A percentile compares a stretch with the other conserved stretches of the same genome.
Conservation (phyloP, 2,113 vertebrate species). For the Holacanthus passer region DNA sequence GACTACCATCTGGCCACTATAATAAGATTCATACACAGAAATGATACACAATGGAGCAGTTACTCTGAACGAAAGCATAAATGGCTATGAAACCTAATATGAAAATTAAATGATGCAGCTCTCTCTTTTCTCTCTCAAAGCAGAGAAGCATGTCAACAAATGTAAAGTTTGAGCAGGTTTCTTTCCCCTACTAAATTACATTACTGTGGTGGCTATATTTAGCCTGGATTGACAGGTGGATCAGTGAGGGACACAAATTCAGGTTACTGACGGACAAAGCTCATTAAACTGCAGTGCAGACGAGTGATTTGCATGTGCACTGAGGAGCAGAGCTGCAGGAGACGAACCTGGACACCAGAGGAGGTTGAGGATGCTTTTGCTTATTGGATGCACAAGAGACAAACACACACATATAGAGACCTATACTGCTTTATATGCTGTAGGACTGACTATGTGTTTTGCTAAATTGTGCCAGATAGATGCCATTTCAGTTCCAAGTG, state of each 20-base stretch:
- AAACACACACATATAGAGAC: background rate
- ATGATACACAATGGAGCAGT: background rate
- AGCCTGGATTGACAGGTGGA: constrained; percentile 30
- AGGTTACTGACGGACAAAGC: constrained; percentile 17
- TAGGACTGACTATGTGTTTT: constrained; percentile 2
- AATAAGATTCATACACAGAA: constrained; percentile 4
- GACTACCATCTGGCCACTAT: background rate
- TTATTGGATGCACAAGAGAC: constrained; percentile 21
- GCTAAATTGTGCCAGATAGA: background rate
- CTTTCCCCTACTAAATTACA: background rate
- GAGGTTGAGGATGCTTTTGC: constrained; percentile 22
- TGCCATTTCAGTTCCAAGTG: background rate
- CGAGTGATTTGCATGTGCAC: constrained; percentile 28
- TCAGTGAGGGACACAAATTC: constrained; percentile 5
- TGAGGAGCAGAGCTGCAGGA: constrained; percentile 8
- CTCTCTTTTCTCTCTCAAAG: background rate
- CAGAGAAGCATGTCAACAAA: background rate
- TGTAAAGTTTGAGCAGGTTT: constrained; percentile 1
- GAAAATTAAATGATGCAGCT: background rate
- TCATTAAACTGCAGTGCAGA: constrained; percentile 38
- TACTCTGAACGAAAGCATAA: constrained; percentile 7
- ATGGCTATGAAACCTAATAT: background rate
- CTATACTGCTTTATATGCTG: background rate
- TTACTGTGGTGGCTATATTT: constrained; percentile 29
- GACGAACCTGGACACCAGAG: constrained; percentile 10